These are phyloP conservation scores for Meloe dianella DNA, from an alignment of 2,888 invertebrate genomes.

Conservation along the genomic window DNA sequence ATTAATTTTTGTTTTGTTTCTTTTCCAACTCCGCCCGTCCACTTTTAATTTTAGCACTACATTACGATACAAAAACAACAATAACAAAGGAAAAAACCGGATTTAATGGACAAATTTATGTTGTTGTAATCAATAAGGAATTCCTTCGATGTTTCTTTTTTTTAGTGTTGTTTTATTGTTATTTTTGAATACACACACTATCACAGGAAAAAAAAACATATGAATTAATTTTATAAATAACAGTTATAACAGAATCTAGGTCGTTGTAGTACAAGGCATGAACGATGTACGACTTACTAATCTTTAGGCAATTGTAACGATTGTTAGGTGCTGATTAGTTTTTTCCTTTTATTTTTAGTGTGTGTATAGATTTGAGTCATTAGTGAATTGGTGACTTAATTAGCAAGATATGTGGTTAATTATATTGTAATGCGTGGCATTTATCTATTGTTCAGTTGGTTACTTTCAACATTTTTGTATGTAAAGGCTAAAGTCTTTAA, in stretches of 20 bases:
- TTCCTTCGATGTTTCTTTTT: neutral
- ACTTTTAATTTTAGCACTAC: neutral
- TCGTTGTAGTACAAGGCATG: neutral
- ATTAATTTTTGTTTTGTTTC: neutral
- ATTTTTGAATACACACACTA: neutral
- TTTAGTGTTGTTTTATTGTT: neutral
- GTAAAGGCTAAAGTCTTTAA: neutral
- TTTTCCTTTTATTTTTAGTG: neutral
- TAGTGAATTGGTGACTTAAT: neutral
- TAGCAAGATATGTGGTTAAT: neutral
- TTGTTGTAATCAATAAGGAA: neutral
- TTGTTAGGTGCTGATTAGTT: neutral
- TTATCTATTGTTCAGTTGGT: neutral
- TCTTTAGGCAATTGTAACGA: neutral
- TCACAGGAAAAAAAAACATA: neutral
- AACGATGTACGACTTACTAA: neutral
- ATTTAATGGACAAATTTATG: too few species aligned
- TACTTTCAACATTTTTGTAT: neutral
- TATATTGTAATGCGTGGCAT: neutral
- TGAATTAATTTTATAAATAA: constrained; percentile 7
- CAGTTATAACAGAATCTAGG: neutral
- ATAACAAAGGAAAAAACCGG: neutral
- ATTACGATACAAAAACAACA: neutral
- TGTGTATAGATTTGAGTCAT: neutral
- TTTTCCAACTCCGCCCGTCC: too few species aligned